phyloP scores from a whole-genome alignment of 2,113 vertebrate genomes.

The Clinocottus analis region DNA sequence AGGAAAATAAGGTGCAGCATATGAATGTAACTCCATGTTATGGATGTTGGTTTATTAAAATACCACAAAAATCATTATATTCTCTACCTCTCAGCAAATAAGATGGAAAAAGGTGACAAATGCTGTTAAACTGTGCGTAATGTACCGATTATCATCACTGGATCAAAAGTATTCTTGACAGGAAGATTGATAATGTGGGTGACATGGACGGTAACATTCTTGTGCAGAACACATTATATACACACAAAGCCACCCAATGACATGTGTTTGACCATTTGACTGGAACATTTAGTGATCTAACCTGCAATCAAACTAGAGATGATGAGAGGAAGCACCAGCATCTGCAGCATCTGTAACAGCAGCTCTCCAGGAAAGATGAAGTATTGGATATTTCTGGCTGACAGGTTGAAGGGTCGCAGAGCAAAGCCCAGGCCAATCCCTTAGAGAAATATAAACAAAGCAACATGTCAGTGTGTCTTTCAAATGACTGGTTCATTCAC shows the following conservation, averaged over 20 bases:
- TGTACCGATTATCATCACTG: too few species aligned
- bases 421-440: background rate
- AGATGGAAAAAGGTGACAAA: background rate
- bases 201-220: background rate
- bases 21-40: background rate
- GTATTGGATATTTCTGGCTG: slow-evolving; percentile 10
- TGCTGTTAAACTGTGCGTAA: too few species aligned
- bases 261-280: background rate
- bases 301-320: slow-evolving; percentile 40
- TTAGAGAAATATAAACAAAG: background rate
- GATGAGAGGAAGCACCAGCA: slow-evolving; percentile 36
- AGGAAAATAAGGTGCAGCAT: background rate
- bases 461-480: background rate
- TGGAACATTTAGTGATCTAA: background rate
- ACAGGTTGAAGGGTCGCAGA: background rate
- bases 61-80: too few species aligned
- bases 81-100: too few species aligned
- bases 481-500: background rate
- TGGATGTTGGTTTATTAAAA: too few species aligned
- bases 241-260: too few species aligned
- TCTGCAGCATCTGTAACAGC: slow-evolving; percentile 23
- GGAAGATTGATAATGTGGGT: background rate
- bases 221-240: background rate
- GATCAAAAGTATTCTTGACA: background rate
- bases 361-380: slow-evolving; percentile 32